A percentile compares a stretch with the other conserved stretches of the same genome.
Conservation (phyloP, 2,113 vertebrate species). For the Ictidomys tridecemlineatus region DNA sequence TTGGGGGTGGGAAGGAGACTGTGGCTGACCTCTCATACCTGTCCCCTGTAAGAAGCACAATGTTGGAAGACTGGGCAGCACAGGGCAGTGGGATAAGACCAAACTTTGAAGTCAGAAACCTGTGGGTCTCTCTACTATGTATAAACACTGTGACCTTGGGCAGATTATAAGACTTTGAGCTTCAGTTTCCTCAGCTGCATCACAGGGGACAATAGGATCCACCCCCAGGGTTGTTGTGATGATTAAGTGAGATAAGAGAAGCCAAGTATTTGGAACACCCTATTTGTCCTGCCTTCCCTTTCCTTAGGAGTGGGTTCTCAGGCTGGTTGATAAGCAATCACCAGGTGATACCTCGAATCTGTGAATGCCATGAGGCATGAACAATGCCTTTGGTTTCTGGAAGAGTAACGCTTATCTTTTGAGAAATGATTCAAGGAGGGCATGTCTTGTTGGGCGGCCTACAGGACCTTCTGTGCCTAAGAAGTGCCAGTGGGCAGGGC, state of each 20-base stretch:
- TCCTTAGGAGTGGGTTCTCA: not conserved
- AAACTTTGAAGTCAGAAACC: not conserved
- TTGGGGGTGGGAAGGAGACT: not conserved
- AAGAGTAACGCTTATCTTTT: constrained; percentile 60
- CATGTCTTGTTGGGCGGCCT: not conserved
- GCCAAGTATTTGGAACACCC: fast-evolving
- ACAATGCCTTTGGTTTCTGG: not conserved
- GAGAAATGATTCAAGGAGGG: constrained; percentile 32
- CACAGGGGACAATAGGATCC: not conserved
- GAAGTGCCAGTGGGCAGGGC: not conserved
- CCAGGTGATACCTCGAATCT: not conserved
- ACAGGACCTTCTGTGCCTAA: not conserved
- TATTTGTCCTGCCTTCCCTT: not conserved
- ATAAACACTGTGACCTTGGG: not conserved
- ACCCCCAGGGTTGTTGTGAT: not conserved
- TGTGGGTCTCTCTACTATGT: not conserved
- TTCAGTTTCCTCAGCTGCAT: not conserved
- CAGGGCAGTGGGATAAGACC: not conserved
- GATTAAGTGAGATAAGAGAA: not conserved
- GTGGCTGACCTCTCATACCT: not conserved
- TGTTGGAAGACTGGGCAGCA: not conserved
- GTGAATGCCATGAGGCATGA: not conserved
- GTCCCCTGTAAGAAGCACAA: not conserved
- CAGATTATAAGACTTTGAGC: not conserved
- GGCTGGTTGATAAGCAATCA: not conserved